Percentiles rank a stretch among this genome's conserved stretches.
These are phyloP conservation scores for Puntigrus tetrazona DNA, from an alignment of 2,113 vertebrate genomes.

Conservation along the genomic window DNA sequence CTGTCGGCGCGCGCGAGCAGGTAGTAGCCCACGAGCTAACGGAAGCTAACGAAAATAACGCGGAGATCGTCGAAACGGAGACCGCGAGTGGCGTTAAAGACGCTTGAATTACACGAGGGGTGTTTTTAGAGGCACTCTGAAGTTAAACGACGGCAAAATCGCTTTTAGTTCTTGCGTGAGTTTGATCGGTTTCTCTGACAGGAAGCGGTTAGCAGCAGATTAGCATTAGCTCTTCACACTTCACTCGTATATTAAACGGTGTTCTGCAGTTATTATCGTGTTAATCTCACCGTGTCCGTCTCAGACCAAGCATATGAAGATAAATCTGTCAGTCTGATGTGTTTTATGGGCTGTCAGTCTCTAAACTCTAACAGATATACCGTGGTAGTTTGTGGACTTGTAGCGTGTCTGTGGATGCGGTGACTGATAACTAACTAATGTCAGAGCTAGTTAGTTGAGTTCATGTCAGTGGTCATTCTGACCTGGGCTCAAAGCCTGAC, in stretches of 20 bases:
- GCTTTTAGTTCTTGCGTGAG: background rate
- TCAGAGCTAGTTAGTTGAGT: background rate
- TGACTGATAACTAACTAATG: background rate
- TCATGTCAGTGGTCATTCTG: background rate
- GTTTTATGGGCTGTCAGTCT: too few species aligned
- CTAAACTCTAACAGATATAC: background rate
- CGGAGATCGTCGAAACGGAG: background rate
- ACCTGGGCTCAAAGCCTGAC: background rate
- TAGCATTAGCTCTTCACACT: background rate
- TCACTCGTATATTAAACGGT: background rate
- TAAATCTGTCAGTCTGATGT: background rate
- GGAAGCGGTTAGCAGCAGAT: constrained; percentile 24
- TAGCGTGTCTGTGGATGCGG: background rate
- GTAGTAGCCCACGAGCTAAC: constrained; percentile 61
- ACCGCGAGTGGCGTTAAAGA: background rate
- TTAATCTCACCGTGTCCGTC: background rate
- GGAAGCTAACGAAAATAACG: constrained; percentile 65
- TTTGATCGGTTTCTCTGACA: background rate
- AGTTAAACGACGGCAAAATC: fast-evolving
- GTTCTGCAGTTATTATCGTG: background rate
- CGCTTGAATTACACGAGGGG: background rate
- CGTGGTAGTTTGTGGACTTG: background rate
- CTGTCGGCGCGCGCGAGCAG: constrained; percentile 4
- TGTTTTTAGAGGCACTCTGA: background rate
- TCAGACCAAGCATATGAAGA: background rate